A percentile compares a stretch with the other conserved stretches of the same genome.
Conservation (phyloP, 2,888 invertebrate species). For the Cyclophora punctaria region DNA sequence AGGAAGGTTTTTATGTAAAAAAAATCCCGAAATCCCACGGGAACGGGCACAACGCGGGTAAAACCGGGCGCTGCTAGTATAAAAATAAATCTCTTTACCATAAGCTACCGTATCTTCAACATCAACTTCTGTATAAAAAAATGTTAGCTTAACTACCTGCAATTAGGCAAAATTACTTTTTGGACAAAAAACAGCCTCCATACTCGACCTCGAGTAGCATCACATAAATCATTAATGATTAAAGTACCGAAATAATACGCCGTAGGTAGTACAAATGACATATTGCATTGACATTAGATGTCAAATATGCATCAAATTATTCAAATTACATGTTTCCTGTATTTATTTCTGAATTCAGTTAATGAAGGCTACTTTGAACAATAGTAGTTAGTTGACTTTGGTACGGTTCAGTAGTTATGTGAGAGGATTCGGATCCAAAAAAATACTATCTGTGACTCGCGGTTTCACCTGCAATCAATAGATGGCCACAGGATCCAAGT, state of each 20-base stretch:
- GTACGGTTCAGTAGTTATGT: background rate
- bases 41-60: too few relatives aligned
- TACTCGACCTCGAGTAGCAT: slow-evolving; percentile 6
- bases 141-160: background rate
- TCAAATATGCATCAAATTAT: background rate
- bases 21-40: too few relatives aligned
- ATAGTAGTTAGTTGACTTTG: background rate
- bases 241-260: slow-evolving; percentile 1
- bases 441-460: too few relatives aligned
- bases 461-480: too few relatives aligned
- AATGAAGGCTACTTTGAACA: background rate
- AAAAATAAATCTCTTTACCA: too few relatives aligned
- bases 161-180: slow-evolving; percentile 2
- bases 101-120: too few relatives aligned
- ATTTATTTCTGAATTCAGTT: background rate
- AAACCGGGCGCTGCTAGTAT: too few relatives aligned
- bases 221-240: slow-evolving; percentile 3
- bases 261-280: background rate
- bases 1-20: too few relatives aligned
- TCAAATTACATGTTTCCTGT: background rate
- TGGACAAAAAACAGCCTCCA: slow-evolving; percentile 8
- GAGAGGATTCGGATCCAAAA: too few relatives aligned
- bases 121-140: too few relatives aligned
- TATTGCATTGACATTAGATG: background rate
- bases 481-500: too few relatives aligned